Evolutionary conservation across 2,797 vertebrate genomes (phyloP), one percentile per base, ranked within the genome.

Genomic region (Anabas testudineus): DNA sequence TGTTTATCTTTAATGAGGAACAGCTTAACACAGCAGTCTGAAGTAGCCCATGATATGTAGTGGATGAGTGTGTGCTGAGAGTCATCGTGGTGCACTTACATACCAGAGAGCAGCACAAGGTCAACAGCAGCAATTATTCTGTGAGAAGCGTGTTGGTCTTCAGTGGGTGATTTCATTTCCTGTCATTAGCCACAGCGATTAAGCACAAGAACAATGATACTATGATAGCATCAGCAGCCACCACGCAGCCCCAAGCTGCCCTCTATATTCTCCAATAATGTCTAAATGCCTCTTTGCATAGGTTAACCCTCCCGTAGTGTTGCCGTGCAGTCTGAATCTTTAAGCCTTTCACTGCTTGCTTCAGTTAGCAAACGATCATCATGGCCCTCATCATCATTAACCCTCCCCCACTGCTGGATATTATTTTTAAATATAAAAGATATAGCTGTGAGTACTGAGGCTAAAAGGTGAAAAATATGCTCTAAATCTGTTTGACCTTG

Each of bases 181-280:
- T 69, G 81, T 85, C 87, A 90, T 93, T 91, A 93, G 90, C 87
- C 76, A 87, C 87, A 83, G 87, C 70, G 77, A 91, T 90, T 90
- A 91, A 84, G 84, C 87, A 81, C 26, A 24, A 84, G 87, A 83
- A 81, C 86, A 87, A 80, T 81, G 83, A 86, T 76, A 59, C 67
- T n/a, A n/a, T 49, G 83, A 88, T 87, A 81, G 59, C 84, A 82
- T 86, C 83, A 61, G 76, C 74, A 62, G 19, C 62, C 74, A 66
- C 41, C 72, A 41, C 62, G 16, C 57, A 26, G 81, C 86, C 86
- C 32, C 46, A 4, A 83, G 85, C 82, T 58, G 59, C 55, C 76
- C 66, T 72, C 49, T 24, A 0, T 65, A 21, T 53, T 58, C 64
- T 61, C 39, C 60, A 30, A 64, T 62, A 45, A 55, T 71, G 39